Evolutionary conservation across 2,113 vertebrate species (phyloP), one percentile per base, ranked within the genome.

Genomic region (Ameiurus melas): DNA sequence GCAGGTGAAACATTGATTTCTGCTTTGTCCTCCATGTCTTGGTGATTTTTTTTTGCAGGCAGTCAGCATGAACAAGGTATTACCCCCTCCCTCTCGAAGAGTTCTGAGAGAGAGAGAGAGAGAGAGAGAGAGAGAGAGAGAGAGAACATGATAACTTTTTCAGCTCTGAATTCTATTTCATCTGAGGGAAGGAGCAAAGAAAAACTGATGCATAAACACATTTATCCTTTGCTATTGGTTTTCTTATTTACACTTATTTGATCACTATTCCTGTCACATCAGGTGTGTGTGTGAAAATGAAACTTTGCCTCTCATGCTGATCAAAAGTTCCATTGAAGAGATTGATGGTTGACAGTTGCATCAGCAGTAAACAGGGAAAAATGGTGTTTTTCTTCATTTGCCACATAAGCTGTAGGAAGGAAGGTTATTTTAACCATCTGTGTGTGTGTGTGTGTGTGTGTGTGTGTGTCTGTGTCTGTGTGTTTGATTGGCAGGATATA

Each of bases 401-500:
- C 51, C 53, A 81, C 78, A 55, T 80, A 78, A 78, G 13, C 51
- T 80, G 25, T n/a, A 55, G 8, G n/a, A 33, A 81, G 19, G 16
- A 20, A 81, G 51, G 8, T 8, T 57, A 58, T 58, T 55, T 55
- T 80, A 55, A 80, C 22, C 6, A 5, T 47, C 43, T 47, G 9
- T 5, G 2, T 87, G 25, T 57, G 36, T 81, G 53, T 81, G 27
- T 79, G 22, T 88, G 82, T 79, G 75, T 85, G 17, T 85, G 53
- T 70, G 43, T 89, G 36, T 81, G 53, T 81, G 27, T 79, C 30
- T 88, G 82, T 79, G 75, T 85, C 25, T 85, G 53, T 70, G 43
- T 89, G 27, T 75, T 47, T 83, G 53, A 43, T 88, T 90, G 82
- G 17, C 94, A 99, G 98, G 94, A 99, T 99, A 96, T 99, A 99